phyloP scores from a whole-genome alignment of 2,113 vertebrate genomes.

The Lepus europaeus region DNA sequence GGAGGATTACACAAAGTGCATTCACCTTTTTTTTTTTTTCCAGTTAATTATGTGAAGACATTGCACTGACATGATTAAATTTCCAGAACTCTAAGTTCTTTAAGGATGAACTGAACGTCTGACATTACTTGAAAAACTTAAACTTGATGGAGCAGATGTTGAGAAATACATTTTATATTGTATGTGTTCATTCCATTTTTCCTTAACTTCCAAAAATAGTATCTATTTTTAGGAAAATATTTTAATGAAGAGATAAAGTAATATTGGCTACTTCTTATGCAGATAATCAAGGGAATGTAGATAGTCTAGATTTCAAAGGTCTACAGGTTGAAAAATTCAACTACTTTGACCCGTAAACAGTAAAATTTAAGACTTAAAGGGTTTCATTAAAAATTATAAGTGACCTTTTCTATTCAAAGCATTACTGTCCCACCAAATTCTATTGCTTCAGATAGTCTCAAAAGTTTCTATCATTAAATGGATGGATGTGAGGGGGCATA shows the following conservation, averaged over 20 bases:
- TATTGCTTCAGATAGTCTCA: neutral
- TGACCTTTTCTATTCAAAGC: too few species aligned
- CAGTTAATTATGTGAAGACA: too few species aligned
- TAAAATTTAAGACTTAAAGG: conserved; percentile 14
- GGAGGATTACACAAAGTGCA: too few species aligned
- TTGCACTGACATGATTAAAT: too few species aligned
- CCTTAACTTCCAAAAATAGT: too few species aligned
- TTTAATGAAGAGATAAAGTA: conserved; percentile 9
- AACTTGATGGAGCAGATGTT: too few species aligned
- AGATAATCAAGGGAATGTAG: conserved; percentile 21
- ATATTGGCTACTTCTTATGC: neutral
- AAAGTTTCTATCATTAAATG: neutral
- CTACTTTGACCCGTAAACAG: neutral
- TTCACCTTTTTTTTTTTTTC: too few species aligned
- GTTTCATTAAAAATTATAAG: neutral
- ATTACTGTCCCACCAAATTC: neutral
- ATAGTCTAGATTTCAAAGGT: neutral
- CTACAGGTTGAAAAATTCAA: neutral
- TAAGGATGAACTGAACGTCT: too few species aligned
- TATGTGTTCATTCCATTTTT: too few species aligned
- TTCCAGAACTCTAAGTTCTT: too few species aligned
- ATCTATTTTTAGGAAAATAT: conserved; percentile 8
- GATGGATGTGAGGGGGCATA: neutral
- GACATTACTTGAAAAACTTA: too few species aligned
- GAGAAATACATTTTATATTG: too few species aligned